A percentile compares a stretch with the other conserved stretches of the same genome.
phyloP scores from a whole-genome alignment of 2,797 vertebrate species.

The Acanthornis magna region DNA sequence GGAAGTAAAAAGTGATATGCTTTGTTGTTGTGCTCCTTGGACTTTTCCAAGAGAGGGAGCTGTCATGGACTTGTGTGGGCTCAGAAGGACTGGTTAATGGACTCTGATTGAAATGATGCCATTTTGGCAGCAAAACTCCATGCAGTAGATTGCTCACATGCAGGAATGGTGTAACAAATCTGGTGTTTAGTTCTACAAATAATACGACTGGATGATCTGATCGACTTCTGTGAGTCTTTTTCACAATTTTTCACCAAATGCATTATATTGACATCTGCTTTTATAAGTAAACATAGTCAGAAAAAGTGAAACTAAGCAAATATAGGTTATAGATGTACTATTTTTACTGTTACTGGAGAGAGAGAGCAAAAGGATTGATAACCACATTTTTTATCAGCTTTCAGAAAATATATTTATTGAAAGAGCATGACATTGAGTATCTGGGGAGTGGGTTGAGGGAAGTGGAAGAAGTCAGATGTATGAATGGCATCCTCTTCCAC shows the following conservation, averaged over 20 bases:
- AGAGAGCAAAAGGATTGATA: neutral
- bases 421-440: neutral
- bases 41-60: neutral
- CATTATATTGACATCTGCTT: neutral
- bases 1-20: neutral
- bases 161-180: neutral
- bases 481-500: neutral
- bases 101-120: neutral
- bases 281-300: neutral
- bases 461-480: neutral
- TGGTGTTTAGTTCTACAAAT: neutral
- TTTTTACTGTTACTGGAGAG: neutral
- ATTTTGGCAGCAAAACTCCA: neutral
- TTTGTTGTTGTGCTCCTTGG: neutral
- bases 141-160: neutral
- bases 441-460: fast-evolving
- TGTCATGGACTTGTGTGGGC: neutral
- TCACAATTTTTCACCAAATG: neutral
- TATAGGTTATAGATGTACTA: neutral
- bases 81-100: neutral
- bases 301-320: neutral
- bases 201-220: neutral
- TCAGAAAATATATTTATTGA: neutral
- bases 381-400: neutral
- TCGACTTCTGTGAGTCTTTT: neutral